These are phyloP conservation scores for Zingel zingel DNA, from an alignment of 2,113 vertebrate species.

Conservation along the genomic window DNA sequence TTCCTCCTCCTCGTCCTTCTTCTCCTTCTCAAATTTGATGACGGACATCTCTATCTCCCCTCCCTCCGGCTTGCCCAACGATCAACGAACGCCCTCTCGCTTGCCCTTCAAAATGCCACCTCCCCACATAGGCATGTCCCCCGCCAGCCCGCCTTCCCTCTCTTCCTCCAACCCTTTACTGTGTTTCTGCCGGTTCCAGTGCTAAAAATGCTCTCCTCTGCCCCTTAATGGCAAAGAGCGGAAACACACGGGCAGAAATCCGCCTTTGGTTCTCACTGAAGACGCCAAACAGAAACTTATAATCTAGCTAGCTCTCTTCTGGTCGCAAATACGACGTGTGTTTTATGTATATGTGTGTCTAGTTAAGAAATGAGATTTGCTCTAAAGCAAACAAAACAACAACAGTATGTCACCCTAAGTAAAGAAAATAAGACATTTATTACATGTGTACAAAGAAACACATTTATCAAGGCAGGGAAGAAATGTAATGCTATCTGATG, in stretches of 20 bases:
- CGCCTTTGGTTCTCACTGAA: conserved; percentile 56
- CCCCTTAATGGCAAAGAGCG: conserved; percentile 53
- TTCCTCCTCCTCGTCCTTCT: conserved; percentile 25
- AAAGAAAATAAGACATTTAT: conserved; percentile 68
- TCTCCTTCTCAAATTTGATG: conserved; percentile 51
- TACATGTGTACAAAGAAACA: conserved; percentile 53
- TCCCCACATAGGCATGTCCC: conserved; percentile 12
- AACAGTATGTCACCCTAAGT: conserved; percentile 49
- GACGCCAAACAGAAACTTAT: conserved; percentile 67
- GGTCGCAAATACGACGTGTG: conserved; percentile 53
- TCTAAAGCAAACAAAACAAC: conserved; percentile 39
- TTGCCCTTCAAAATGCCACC: conserved; percentile 65
- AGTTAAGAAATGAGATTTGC: conserved; percentile 62
- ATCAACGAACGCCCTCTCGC: conserved; percentile 50
- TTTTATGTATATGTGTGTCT: conserved; percentile 76
- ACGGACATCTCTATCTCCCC: conserved; percentile 48
- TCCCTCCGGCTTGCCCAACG: conserved; percentile 33
- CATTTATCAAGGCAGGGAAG: conserved; percentile 63
- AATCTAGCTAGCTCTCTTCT: conserved; percentile 78
- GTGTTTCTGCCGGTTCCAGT: conserved; percentile 73
- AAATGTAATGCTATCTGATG: conserved; percentile 72
- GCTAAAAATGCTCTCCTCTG: conserved; percentile 55
- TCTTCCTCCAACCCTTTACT: conserved; percentile 30
- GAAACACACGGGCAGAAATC: conserved; percentile 52
- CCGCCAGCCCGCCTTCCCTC: conserved; percentile 31